Evolutionary conservation across 2,113 vertebrate genomes (phyloP).

Genomic region (Silurus meridionalis): DNA sequence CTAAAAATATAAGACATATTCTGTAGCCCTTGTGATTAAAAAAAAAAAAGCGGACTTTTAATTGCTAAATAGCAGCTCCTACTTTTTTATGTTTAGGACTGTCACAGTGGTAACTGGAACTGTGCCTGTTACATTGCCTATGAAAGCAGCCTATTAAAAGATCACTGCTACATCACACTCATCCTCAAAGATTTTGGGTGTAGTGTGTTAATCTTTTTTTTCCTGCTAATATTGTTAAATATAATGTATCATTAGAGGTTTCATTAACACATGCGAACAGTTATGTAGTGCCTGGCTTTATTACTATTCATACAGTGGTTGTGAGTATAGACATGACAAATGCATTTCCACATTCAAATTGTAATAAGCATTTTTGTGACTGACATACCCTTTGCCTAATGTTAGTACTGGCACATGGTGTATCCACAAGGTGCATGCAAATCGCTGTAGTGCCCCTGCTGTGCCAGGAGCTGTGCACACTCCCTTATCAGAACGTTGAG

Average conservation of each 20-base stretch:
- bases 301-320: background rate
- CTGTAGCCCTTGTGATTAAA: background rate
- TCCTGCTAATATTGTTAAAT: background rate
- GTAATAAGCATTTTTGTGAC: background rate
- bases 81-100: background rate
- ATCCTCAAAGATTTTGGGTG: background rate
- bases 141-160: background rate
- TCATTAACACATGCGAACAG: background rate
- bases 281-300: background rate
- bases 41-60: background rate
- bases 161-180: background rate
- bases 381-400: background rate
- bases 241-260: background rate
- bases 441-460: background rate
- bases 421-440: constrained; percentile 7
- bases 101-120: background rate
- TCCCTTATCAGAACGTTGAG: constrained; percentile 5
- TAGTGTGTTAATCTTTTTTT: background rate
- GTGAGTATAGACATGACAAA: background rate
- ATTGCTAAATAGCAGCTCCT: background rate
- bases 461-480: constrained; percentile 7
- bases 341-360: background rate
- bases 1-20: background rate
- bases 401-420: background rate
- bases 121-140: background rate